Base-by-base conservation (phyloP, 2,797 vertebrate species). In the Chaetodon trifasciatus region DNA sequence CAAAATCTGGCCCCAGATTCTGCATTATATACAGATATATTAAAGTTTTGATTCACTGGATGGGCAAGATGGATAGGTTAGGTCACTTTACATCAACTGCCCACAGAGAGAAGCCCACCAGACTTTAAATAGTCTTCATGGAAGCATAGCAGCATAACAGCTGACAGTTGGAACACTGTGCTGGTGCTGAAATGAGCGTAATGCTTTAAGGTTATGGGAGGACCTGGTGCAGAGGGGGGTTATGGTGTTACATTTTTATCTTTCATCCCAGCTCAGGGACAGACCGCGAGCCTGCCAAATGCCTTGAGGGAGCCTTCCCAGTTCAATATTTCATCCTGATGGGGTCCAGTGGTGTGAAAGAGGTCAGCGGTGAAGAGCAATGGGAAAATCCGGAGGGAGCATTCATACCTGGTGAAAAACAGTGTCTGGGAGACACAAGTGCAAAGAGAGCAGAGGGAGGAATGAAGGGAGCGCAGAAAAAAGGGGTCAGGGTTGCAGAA, bases 281-380 rank as follows among this genome's bases (percentile, higher is more conserved):
- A 40, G 46, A 76, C 80, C 40, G 66, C 12, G 40, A 74, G 57
- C 76, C 85, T 74, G 80, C 76, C 76, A 69, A 62, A 84, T 44
- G 79, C 83, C 92, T 90, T 76, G 6, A 64, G 86, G 86, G 87
- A 89, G 71, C 71, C 76, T 76, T 74, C 66, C 62, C 68, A 75
- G 79, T 90, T 91, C 79, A 87, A 89, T 91, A 88, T 91, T 88
- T 93, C 85, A 91, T 88, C 83, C 72, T 88, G 89, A 94, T 81
- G 76, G 81, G 78, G 74, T 73, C 76, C 78, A 24, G 74, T 61
- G 88, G 75, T 81, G 89, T 86, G 83, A 88, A 84, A 77, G 24
- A 80, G 90, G 91, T 93, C 90, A 90, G 83, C 55, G n/a, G 76
- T 40, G 81, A 78, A 79, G 79, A 86, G 79, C 77, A n/a, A 73